Conservation (phyloP, 2,797 vertebrate species). For the Momotus momota region DNA sequence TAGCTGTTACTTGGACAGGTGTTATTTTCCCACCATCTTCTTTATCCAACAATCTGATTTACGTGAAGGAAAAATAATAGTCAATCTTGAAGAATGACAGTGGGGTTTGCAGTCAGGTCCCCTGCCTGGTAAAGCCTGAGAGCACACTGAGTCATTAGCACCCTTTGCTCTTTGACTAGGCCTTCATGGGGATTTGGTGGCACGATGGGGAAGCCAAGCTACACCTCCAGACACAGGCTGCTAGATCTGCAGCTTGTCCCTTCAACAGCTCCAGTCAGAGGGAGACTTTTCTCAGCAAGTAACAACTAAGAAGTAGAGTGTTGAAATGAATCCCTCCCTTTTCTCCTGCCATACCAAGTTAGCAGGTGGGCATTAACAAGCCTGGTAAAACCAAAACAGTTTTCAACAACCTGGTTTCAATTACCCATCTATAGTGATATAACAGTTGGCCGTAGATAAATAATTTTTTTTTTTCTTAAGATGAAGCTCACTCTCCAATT, state of each 20-base stretch:
- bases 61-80: background rate
- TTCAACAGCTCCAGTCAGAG: background rate
- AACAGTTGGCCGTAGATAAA: background rate
- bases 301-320: background rate
- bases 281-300: background rate
- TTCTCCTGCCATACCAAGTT: background rate
- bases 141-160: background rate
- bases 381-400: background rate
- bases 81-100: background rate
- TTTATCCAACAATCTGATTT: background rate
- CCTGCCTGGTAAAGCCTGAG: background rate
- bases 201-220: background rate
- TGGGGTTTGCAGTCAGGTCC: background rate
- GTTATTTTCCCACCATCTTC: background rate
- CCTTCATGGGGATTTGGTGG: background rate
- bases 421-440: background rate
- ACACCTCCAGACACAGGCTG: background rate
- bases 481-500: background rate
- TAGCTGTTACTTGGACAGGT: background rate
- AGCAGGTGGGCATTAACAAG: background rate
- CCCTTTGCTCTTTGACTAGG: background rate
- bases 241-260: background rate
- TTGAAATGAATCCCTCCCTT: background rate
- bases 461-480: background rate
- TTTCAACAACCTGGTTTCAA: background rate